Base-by-base conservation (phyloP, 2,888 invertebrate genomes). In the Pomacea canaliculata region DNA sequence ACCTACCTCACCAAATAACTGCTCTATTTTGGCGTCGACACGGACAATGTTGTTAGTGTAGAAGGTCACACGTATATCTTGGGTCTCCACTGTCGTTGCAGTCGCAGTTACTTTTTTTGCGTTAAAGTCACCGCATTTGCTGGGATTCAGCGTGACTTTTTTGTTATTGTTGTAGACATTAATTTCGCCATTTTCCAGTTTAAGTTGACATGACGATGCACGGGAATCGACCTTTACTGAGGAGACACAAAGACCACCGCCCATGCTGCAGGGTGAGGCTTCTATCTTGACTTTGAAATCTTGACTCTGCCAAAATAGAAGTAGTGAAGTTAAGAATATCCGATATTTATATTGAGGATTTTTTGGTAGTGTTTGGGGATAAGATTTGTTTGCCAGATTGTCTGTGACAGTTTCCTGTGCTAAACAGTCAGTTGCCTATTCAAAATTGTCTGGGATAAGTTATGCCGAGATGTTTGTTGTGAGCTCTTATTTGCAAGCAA, bases 11-110 rank as follows among this genome's bases (percentile, higher is more conserved):
- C 5, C 37, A 37, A 37, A 37, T 37, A 37, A 5, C 37, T 37
- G 37, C 37, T 5, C 37, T 37, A 37, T 37, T 37, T 37, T 37
- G 3, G 37, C 37, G 51, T 56, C 10, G 51, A 56, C 51, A 56
- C 51, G 51, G 72, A 48, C 48, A 78, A 78, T 59, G 48, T 60
- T 51, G n/a, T 19, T n/a, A 46, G n/a, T 18, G 60, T 72, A 70
- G n/a, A 78, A 67, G n/a, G 72, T 65, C 51, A 78, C 67, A 4
- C 72, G 67, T 48, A 76, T 59, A 23, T 73, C 48, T 7, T 60
- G 48, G 37, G 73, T 66, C 37, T 76, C 78, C 59, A 73, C 73
- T 9, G 66, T 60, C 7, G 59, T 46, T 5, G 67, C 63, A n/a
- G 8, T 70, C 37, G 13, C 9, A 5, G 75, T 76, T 7, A 67